phyloP scores from a whole-genome alignment of 2,113 vertebrate genomes.

The Typhlomys cinereus region DNA sequence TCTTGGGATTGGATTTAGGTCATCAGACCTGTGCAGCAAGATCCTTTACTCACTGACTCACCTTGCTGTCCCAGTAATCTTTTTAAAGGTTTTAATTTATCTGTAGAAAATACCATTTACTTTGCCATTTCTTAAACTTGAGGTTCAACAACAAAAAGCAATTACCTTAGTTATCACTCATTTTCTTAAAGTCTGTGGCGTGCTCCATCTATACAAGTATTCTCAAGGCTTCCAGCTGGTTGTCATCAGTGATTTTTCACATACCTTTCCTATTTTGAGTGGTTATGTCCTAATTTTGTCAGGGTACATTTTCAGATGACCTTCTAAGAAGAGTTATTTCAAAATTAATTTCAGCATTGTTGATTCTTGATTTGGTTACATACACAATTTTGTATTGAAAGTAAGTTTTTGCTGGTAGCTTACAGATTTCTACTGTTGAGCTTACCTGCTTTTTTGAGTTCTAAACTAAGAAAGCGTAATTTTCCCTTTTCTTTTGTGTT shows the following conservation, averaged over 20 bases:
- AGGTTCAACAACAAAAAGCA: not conserved
- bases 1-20: no score
- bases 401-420: no score
- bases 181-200: not conserved
- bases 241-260: not conserved
- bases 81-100: constrained; percentile 4
- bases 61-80: no score
- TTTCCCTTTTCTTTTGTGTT: no score
- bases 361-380: not conserved
- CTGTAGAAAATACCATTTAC: not conserved
- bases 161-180: not conserved
- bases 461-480: no score
- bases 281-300: not conserved
- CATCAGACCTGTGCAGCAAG: no score
- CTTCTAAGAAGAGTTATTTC: not conserved
- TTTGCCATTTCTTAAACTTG: not conserved
- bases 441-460: no score
- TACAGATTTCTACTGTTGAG: no score
- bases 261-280: not conserved
- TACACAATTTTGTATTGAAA: constrained; percentile 27
- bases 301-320: not conserved
- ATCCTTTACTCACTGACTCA: no score
- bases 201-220: not conserved
- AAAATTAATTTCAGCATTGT: constrained; percentile 15
- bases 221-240: not conserved